Base-by-base conservation (phyloP, 2,113 vertebrate genomes). In the Bubo bubo region DNA sequence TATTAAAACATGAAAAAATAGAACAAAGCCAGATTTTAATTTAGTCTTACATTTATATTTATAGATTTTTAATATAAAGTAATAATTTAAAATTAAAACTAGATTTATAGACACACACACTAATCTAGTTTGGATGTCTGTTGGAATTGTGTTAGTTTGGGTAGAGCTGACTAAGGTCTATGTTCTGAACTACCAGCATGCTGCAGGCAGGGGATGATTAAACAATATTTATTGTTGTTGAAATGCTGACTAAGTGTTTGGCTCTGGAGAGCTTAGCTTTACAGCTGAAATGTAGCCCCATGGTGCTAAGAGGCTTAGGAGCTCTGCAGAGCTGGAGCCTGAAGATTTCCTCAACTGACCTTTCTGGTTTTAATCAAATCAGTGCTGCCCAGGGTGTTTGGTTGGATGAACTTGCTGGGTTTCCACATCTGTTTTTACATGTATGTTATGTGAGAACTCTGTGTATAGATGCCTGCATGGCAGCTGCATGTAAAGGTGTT, bases 261-360 rank as follows among this genome's bases (percentile, higher is more conserved):
- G 75, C 89, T 88, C 37, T 3, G 47, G 14, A 12, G 58, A 37
- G 93, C 71, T 85, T 11, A 58, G 73, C 47, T 55, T 21, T 10
- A 18, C 32, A 43, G 70, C 83, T 82, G 93, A 20, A 62, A 7
- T 19, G 8, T 28, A 90, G 73, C 70, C 49, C 79, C 47, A 2
- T 52, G 66, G 32, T 32, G 83, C 82, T 64, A 13, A 94, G 95
- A 88, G 92, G 67, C 89, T 94, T 26, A 52, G 91, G 86, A 85
- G 91, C 95, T 92, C 77, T 34, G 89, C 89, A 17, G 35, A 75
- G 79, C 88, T 74, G 73, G 55, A 71, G 85, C 53, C 50, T 26
- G 79, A 52, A 89, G 63, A 35, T 91, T 52, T 76, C 59, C 41
- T 73, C 63, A 12, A 1, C 72, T n/a, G 47, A 52, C 43, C 76